Evolutionary conservation across 2,113 vertebrate genomes (phyloP), one percentile per base, ranked within the genome.

Genomic region (Scytalopus superciliaris): DNA sequence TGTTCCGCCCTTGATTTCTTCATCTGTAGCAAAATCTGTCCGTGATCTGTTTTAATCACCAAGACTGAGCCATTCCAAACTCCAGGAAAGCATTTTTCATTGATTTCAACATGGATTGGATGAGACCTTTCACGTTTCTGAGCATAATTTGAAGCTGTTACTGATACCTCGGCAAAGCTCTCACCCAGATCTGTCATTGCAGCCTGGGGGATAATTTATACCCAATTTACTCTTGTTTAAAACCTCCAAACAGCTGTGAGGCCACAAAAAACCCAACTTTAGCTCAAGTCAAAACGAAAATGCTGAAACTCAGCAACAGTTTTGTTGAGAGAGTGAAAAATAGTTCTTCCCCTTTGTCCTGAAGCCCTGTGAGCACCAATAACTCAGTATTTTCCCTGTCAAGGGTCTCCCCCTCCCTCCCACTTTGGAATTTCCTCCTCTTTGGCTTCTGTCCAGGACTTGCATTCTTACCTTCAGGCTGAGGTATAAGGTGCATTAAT

Each of bases 141-240:
- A 82, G 52, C 67, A 47, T 9, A n/a, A n/a, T 69, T 69, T 19
- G 12, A 31, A 55, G 75, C 75, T 76, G 82, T 27, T 40, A 56
- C 39, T 33, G 76, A 76, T 44, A 68, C 17, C 37, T 67, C 76
- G 89, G 83, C 70, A 64, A 63, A 90, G 31, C 0, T 11, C 4
- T 2, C 37, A 3, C 45, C 40, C 42, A 24, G 55, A 19, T 50
- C 88, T 35, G 42, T 53, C 6, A 0, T 0, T 72, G 56, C 3
- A 4, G 42, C 19, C 53, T 31, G 6, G 27, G 44, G 68, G 49
- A 75, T 70, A 31, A 62, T 87, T 96, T 57, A 77, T 40, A 57
- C 64, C 72, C 87, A 39, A 18, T 89, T 70, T 1, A 33, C 21
- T 60, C 67, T 33, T n/a, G 17, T 66, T 75, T 86, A 49, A 89